Conservation (phyloP, 2,113 vertebrate species). For the Marmota monax region DNA sequence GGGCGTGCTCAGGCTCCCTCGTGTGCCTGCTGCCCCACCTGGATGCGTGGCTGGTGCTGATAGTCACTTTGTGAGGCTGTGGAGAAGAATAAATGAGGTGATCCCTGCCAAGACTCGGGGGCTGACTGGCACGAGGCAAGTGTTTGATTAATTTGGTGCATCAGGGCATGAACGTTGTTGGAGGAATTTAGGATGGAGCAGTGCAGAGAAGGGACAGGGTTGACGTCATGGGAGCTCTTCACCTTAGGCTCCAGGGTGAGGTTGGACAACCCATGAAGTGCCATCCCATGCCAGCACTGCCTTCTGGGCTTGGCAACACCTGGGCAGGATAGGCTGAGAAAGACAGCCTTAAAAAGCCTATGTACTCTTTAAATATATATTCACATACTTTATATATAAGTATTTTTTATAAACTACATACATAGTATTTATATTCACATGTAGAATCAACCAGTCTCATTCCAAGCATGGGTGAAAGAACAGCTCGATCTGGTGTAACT, state of each 20-base stretch:
- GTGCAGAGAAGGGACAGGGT: neutral
- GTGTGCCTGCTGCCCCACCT: neutral
- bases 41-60: neutral
- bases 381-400: neutral
- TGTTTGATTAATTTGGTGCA: neutral
- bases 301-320: neutral
- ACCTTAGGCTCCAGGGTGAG: neutral
- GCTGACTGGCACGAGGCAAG: neutral
- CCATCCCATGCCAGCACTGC: neutral
- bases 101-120: neutral
- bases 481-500: neutral
- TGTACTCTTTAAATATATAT: neutral
- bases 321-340: neutral
- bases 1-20: neutral
- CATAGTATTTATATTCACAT: neutral
- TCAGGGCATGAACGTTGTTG: fast-evolving
- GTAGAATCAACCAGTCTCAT: neutral
- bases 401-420: neutral
- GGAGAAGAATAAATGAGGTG: neutral
- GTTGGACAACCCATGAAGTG: neutral
- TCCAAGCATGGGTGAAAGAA: neutral
- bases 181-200: neutral
- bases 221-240: neutral
- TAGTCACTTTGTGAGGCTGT: neutral
- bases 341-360: neutral